Evolutionary conservation across 2,797 vertebrate species (phyloP), one percentile per base, ranked within the genome.

Genomic region (Periophthalmus magnuspinnatus): DNA sequence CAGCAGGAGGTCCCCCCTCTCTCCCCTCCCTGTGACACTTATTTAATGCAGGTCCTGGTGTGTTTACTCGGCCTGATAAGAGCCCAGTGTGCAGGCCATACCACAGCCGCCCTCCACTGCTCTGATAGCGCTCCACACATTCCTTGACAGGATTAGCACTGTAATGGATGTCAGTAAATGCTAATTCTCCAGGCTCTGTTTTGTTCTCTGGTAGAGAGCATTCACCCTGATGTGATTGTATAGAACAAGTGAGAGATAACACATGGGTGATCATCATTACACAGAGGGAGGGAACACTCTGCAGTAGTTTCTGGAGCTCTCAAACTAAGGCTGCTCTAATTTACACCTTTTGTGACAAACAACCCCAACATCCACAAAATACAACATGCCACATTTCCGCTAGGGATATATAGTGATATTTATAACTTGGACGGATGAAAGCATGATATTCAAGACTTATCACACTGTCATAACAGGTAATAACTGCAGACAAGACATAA

Each of bases 61-160:
- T 92, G 91, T 93, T 93, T 92, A 92, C 90, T 66, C 84, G 78
- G 77, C 74, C 84, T 86, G 92, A 94, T 94, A 93, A 93, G 83
- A 84, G 83, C 87, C 69, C 83, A 69, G 80, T 76, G 83, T 78
- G 78, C 86, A 88, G 84, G 77, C 83, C 54, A 70, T 83, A 76
- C 80, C 72, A 10, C 5, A 24, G 72, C 63, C 68, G 86, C 84
- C 88, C 76, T 83, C 8, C 72, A 81, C 83, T 78, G 71, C 72
- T 77, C 77, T 89, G 90, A 92, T 90, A 91, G 72, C 47, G 57
- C 69, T 81, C 75, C 84, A 81, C 77, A 83, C 87, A 92, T 91
- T 91, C 91, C 87, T 87, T 83, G 81, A 90, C 88, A 84, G 88
- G 86, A 90, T 92, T 88, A 89, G 82, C 72, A 57, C 69, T 77